These are phyloP conservation scores for Manis javanica DNA, from an alignment of 2,797 vertebrate genomes.

Conservation along the genomic window DNA sequence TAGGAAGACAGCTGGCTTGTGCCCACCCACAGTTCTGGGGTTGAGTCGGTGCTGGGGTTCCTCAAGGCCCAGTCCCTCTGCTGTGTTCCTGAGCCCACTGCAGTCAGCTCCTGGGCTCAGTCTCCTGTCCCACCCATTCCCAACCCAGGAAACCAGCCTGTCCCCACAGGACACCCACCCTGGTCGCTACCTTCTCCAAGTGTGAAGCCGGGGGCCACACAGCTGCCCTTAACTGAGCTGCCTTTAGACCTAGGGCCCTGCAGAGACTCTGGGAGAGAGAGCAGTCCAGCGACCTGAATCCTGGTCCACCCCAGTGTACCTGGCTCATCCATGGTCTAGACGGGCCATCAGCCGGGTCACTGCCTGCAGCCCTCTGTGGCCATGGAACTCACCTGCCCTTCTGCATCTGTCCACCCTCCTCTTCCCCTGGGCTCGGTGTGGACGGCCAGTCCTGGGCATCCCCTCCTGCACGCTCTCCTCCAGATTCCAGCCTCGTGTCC, in stretches of 20 bases:
- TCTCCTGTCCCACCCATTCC: background rate
- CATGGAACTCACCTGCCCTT: accelerated
- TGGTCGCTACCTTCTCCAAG: background rate
- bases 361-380: accelerated
- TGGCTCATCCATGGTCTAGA: background rate
- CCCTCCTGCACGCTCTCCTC: accelerated
- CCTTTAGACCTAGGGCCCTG: background rate
- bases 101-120: background rate
- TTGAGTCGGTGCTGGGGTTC: background rate
- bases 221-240: too few relatives aligned
- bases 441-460: background rate
- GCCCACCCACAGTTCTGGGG: background rate
- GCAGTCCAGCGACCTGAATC: too few relatives aligned
- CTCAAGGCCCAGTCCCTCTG: accelerated
- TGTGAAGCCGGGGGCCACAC: too few relatives aligned
- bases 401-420: accelerated
- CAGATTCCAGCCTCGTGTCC: background rate
- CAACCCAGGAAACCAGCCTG: accelerated
- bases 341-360: too few relatives aligned
- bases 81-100: background rate
- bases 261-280: background rate
- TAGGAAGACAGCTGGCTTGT: accelerated
- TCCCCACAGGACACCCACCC: background rate
- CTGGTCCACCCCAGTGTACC: accelerated
- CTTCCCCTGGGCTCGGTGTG: accelerated